Percentiles rank a stretch among this genome's conserved stretches.
Conservation (phyloP, 2,888 invertebrate species). For the Micoletzkya japonica region DNA sequence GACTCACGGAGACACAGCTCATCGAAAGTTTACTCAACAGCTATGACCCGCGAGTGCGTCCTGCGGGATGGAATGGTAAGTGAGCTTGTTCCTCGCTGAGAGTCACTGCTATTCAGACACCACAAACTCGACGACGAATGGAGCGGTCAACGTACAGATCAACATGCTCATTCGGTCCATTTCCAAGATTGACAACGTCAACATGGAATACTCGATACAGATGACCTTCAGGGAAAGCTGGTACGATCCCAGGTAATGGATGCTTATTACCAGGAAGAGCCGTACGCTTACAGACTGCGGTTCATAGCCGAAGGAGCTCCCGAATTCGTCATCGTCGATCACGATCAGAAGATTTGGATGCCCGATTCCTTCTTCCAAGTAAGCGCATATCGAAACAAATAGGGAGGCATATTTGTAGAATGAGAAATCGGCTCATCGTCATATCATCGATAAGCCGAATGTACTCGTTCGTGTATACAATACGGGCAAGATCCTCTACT, state of each 20-base stretch:
- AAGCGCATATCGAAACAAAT: background rate
- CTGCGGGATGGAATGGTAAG: constrained; percentile 50
- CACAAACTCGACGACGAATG: background rate
- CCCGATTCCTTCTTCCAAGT: constrained; percentile 84
- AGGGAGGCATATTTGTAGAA: constrained; percentile 70
- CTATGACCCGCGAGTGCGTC: constrained; percentile 61
- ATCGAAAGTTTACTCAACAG: constrained; percentile 56
- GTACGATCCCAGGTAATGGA: constrained; percentile 76
- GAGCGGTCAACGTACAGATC: constrained; percentile 14
- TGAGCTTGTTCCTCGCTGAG: background rate
- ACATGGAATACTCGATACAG: constrained; percentile 76
- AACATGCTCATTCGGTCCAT: constrained; percentile 27
- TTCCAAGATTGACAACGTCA: constrained; percentile 47
- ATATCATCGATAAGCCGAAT: constrained; percentile 69
- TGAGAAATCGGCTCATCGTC: constrained; percentile 88
- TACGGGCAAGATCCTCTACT: constrained; percentile 63
- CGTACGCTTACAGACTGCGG: constrained; percentile 26
- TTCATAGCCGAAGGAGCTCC: constrained; percentile 43
- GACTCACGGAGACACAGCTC: constrained; percentile 52
- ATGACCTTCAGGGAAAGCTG: constrained; percentile 94
- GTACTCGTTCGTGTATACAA: constrained; percentile 95
- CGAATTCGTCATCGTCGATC: constrained; percentile 58
- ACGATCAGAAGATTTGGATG: constrained; percentile 85
- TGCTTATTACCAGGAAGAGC: constrained; percentile 64
- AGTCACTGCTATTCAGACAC: background rate